Conservation (phyloP, 2,888 invertebrate genomes). For the Rapana venosa region DNA sequence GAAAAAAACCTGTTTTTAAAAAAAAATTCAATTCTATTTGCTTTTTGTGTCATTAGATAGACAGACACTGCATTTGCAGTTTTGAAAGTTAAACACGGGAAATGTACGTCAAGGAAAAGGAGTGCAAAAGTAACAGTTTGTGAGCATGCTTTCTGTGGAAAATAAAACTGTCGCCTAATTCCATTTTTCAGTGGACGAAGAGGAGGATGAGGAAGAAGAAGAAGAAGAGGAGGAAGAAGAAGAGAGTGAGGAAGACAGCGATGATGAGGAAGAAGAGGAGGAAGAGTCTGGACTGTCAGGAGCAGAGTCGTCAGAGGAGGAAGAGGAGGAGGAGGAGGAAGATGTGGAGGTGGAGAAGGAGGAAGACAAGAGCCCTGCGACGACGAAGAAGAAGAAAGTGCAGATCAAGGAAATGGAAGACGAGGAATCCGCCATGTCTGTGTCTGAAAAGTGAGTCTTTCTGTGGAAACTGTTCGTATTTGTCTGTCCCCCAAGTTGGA, state of each 20-base stretch:
- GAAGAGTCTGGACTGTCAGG: constrained; percentile 33
- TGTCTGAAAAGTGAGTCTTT: constrained; percentile 33
- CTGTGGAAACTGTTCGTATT: too few relatives aligned
- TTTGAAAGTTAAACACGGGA: too few relatives aligned
- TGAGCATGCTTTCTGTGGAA: too few relatives aligned
- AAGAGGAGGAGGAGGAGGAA: constrained; percentile 47
- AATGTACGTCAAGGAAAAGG: too few relatives aligned
- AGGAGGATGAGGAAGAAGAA: constrained; percentile 36
- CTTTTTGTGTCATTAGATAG: too few relatives aligned
- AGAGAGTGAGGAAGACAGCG: constrained; percentile 41
- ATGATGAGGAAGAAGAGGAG: constrained; percentile 40
- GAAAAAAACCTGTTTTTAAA: too few relatives aligned
- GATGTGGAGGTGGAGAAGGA: constrained; percentile 36
- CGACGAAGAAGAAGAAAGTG: constrained; percentile 52
- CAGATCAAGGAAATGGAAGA: constrained; percentile 55
- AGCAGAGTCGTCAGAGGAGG: constrained; percentile 44
- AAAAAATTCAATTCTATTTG: too few relatives aligned
- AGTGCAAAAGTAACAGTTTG: too few relatives aligned
- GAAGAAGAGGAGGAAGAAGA: constrained; percentile 50
- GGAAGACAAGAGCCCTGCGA: constrained; percentile 48
- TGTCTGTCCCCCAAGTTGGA: too few relatives aligned
- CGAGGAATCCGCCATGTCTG: constrained; percentile 42
- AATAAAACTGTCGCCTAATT: neutral
- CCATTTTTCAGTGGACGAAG: constrained; percentile 1
- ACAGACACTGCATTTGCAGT: too few relatives aligned